Conservation (phyloP, 1,140 invertebrate genomes). For the Lasioglossum baleicum region DNA sequence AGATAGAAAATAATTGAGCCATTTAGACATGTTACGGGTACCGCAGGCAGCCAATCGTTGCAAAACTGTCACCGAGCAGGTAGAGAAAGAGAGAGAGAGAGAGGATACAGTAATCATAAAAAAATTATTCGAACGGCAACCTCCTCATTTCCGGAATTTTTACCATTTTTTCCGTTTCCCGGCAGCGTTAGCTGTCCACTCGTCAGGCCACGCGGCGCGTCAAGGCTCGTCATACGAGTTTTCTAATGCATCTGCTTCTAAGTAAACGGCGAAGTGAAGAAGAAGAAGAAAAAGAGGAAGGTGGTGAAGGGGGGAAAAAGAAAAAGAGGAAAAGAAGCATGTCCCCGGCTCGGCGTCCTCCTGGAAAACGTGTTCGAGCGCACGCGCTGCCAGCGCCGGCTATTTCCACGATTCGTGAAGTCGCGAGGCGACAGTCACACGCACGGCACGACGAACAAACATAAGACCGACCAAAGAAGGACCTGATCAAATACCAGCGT, state of each 20-base stretch:
- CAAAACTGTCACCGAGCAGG: no score
- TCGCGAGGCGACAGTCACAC: slow-evolving; percentile 48
- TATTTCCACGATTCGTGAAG: slow-evolving; percentile 57
- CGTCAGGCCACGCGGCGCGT: slow-evolving; percentile 27
- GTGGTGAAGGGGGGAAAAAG: neutral
- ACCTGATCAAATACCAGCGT: slow-evolving; percentile 64
- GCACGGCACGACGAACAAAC: slow-evolving; percentile 61
- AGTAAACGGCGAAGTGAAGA: slow-evolving; percentile 51
- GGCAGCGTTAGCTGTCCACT: slow-evolving; percentile 6
- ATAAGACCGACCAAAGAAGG: slow-evolving; percentile 14
- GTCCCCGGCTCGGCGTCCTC: slow-evolving; percentile 41
- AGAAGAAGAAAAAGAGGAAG: neutral
- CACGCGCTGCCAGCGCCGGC: slow-evolving; percentile 61
- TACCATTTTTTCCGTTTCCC: neutral
- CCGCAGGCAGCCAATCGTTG: no score
- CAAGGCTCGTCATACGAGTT: slow-evolving; percentile 64
- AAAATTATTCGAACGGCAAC: neutral
- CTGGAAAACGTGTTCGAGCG: slow-evolving; percentile 62
- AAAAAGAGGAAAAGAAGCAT: slow-evolving; percentile 37
- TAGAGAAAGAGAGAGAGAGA: neutral
- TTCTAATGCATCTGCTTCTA: slow-evolving; percentile 70
- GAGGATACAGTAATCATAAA: neutral
- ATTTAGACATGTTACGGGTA: no score
- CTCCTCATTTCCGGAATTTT: neutral
- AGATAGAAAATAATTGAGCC: no score